These are phyloP conservation scores for Doryteuthis pealeii DNA, from an alignment of 1,140 invertebrate species.

Conservation along the genomic window DNA sequence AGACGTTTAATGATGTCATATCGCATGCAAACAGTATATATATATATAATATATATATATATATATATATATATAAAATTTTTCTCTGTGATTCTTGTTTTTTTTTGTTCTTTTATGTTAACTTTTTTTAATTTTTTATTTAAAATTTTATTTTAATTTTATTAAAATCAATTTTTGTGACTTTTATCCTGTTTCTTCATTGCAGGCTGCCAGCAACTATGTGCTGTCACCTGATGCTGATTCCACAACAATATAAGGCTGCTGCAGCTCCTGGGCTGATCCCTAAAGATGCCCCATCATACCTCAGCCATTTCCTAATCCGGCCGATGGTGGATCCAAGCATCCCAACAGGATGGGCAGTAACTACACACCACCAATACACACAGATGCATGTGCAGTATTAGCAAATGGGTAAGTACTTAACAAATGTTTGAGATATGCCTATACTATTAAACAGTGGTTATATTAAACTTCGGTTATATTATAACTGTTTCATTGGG, in stretches of 20 bases:
- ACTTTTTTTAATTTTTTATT: not conserved
- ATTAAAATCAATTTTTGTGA: too few relatives aligned
- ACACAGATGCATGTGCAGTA: not conserved
- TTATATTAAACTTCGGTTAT: too few relatives aligned
- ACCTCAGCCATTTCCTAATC: not conserved
- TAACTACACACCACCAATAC: not conserved
- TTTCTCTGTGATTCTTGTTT: not conserved
- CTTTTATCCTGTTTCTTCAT: too few relatives aligned
- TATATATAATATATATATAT: not conserved
- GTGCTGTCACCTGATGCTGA: conserved; percentile 4
- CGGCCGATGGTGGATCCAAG: not conserved
- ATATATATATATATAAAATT: not conserved
- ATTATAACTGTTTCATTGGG: too few relatives aligned
- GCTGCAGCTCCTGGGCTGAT: not conserved
- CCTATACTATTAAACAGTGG: too few relatives aligned
- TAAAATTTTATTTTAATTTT: too few relatives aligned
- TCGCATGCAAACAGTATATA: too few relatives aligned
- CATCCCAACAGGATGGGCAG: conserved; percentile 1
- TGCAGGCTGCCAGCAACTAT: not conserved
- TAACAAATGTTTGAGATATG: too few relatives aligned
- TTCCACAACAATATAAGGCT: not conserved
- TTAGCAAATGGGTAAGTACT: not conserved
- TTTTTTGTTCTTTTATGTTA: not conserved
- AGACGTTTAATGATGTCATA: too few relatives aligned
- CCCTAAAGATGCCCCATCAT: not conserved